These are phyloP conservation scores for Zaprionus nigranus DNA, from an alignment of 1,140 invertebrate genomes.

Conservation along the genomic window DNA sequence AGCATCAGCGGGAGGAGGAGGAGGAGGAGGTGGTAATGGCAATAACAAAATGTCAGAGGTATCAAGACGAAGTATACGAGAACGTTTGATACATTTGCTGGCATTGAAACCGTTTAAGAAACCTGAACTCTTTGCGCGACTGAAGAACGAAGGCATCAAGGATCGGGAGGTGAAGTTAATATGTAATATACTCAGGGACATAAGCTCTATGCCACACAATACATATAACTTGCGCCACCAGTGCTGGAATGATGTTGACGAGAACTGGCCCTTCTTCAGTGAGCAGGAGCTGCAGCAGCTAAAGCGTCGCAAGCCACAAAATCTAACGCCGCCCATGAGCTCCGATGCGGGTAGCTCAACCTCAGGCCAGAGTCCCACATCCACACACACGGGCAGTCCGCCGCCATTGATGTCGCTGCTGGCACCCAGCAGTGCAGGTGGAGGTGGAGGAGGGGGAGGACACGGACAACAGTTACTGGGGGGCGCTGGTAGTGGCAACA, in stretches of 20 bases:
- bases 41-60: conserved; percentile 74
- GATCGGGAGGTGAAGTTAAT: conserved; percentile 92
- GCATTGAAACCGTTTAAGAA: conserved; percentile 96
- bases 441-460: background rate
- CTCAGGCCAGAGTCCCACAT: conserved; percentile 89
- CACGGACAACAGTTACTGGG: conserved; percentile 6
- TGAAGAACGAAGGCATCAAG: conserved; percentile 93
- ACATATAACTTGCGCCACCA: conserved; percentile 93
- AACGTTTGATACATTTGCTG: conserved; percentile 96
- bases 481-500: conserved; percentile 84
- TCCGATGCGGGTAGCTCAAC: conserved; percentile 89
- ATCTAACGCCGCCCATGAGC: conserved; percentile 93
- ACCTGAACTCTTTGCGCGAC: conserved; percentile 92
- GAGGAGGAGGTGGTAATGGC: conserved; percentile 17
- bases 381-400: conserved; percentile 88
- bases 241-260: conserved; percentile 96
- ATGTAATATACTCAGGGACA: conserved; percentile 90
- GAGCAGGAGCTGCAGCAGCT: conserved; percentile 94
- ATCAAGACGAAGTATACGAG: conserved; percentile 84
- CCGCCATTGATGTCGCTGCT: conserved; percentile 83
- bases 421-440: conserved; percentile 71
- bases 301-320: conserved; percentile 95
- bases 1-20: background rate
- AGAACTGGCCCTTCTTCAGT: conserved; percentile 97
- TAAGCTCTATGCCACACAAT: conserved; percentile 91